Evolutionary conservation across 2,797 vertebrate species (phyloP), one percentile per base, ranked within the genome.

Genomic region (Vireo griseus): DNA sequence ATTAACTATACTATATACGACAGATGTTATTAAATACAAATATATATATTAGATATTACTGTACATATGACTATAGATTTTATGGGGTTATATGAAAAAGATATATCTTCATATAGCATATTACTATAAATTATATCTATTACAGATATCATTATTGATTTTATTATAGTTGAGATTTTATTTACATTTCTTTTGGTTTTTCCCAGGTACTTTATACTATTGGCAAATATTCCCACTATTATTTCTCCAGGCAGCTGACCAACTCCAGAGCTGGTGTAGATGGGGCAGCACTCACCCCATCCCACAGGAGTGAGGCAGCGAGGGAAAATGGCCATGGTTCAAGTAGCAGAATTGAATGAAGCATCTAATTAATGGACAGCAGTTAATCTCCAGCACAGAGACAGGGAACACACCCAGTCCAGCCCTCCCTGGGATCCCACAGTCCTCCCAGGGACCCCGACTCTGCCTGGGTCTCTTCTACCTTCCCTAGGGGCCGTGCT

Each of bases 291-390:
- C 14, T 80, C n/a, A 40, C 16, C 47, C n/a, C 19, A 16, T 25
- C 35, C 17, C 9, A 6, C 37, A 35, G 18, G 16, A 58, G 9
- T 22, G 72, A 47, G 54, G 29, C 51, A 65, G 29, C 0, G 0
- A 68, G 33, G 28, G 13, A 55, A 55, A 65, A 52, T 0, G 1
- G 47, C 33, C 31, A 5, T 7, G 7, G n/a, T 40, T 59, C 29
- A 55, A 39, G 62, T 10, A 55, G 45, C 25, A 78, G 61, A 31
- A 59, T 37, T 65, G 10, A 37, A 63, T 52, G 28, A 85, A 71
- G 2, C 19, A 8, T 14, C 59, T 48, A 29, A 81, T 72, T 37
- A 28, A 48, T 7, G 14, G 61, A n/a, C 7, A 21, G 3, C 20
- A 54, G 17, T 59, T 68, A 74, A 78, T 22, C 6, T 44, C 16